These are phyloP conservation scores for Pangasius sanitwongsei DNA, from an alignment of 2,797 vertebrate species.

Conservation along the genomic window DNA sequence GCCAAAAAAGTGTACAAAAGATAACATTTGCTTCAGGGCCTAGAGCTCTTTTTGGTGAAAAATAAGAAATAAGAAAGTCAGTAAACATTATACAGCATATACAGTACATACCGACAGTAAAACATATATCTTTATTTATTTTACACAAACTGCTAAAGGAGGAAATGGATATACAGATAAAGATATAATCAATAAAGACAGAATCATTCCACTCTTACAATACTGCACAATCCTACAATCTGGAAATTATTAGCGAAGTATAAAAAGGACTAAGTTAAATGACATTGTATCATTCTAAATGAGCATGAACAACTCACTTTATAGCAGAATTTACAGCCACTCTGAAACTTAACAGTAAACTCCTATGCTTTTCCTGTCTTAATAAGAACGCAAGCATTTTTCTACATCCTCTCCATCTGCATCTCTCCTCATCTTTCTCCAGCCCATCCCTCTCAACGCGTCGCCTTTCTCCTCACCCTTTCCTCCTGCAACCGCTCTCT, in stretches of 20 bases:
- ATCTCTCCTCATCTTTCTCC: conserved; percentile 16
- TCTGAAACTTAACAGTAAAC: conserved; percentile 15
- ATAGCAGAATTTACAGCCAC: background rate
- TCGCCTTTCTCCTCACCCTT: background rate
- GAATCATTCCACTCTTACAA: background rate
- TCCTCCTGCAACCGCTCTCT: conserved; percentile 13
- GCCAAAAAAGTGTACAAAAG: background rate
- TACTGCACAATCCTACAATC: background rate
- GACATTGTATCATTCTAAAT: background rate
- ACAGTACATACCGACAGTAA: background rate
- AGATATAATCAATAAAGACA: background rate
- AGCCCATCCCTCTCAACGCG: background rate
- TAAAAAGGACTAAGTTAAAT: background rate
- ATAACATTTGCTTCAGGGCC: background rate
- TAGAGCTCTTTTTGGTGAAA: background rate
- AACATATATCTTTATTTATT: too few relatives aligned
- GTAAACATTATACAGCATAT: background rate
- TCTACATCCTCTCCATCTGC: background rate
- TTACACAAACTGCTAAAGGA: background rate
- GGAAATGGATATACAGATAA: background rate
- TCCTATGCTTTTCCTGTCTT: background rate
- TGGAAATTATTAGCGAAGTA: background rate
- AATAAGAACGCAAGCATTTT: conserved; percentile 11
- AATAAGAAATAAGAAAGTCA: background rate
- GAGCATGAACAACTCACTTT: background rate